Base-by-base conservation (phyloP, 2,113 vertebrate species). In the Semnornis frantzii region DNA sequence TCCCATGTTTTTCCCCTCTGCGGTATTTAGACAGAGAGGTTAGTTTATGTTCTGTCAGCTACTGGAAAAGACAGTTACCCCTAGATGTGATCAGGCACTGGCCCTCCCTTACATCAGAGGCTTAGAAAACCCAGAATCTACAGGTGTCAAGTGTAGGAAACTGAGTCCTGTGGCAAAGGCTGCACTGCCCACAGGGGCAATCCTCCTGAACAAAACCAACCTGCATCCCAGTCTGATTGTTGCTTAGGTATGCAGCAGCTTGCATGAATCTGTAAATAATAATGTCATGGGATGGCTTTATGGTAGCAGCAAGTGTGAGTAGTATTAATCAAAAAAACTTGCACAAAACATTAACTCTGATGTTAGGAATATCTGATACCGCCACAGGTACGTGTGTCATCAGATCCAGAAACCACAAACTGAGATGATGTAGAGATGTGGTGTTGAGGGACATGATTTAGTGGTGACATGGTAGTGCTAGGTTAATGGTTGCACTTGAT, bases 341-440 rank as follows among this genome's bases (percentile, higher is more conserved):
- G 79, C 54, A 86, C 50, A 69, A 85, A 78, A 44, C 5, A 8
- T 72, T 62, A 75, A 75, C 33, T 55, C 20, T 81, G 65, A 50
- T 39, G 27, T 59, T 37, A 73, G 33, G 37, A 87, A 54, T 39
- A 68, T 93, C 75, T 87, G 89, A 73, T 63, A 66, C 19, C 48
- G 31, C 59, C 14, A 39, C 1, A 5, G 8, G 3, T 34, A 28
- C 6, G 58, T 34, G 70, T 20, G 23, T 75, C 48, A 84, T 72
- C 77, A 44, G 76, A 94, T 90, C 34, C 66, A 83, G 90, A 90
- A 94, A 86, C 18, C 27, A 54, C 11, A 34, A 93, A 63, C 9
- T 73, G 62, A 81, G 5, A 57, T 30, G 54, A 30, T 57, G 8
- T 31, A 17, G 9, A 57, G 27, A 18, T 57, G 55, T 57, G 28